phyloP scores from a whole-genome alignment of 2,113 vertebrate species.

The Rhea americana region DNA sequence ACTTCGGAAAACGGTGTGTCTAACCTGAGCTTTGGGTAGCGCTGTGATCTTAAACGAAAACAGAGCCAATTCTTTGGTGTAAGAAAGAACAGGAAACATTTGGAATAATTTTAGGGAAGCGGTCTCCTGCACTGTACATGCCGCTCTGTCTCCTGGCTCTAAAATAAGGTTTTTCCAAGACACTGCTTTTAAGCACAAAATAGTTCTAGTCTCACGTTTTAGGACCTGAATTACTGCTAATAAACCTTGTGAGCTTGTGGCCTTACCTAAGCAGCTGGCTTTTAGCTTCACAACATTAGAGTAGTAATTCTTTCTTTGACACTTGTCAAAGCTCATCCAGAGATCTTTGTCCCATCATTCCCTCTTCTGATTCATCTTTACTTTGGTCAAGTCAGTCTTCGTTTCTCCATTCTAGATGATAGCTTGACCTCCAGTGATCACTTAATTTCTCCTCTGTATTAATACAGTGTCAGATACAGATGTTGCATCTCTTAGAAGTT shows the following conservation, averaged over 20 bases:
- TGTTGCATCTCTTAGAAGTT: background rate
- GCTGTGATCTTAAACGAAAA: background rate
- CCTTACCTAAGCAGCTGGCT: background rate
- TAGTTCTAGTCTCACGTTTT: too few species aligned
- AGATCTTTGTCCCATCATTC: background rate
- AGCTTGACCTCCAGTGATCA: accelerated
- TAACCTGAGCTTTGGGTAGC: background rate
- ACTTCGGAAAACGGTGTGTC: background rate
- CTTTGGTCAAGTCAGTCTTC: background rate
- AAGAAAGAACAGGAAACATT: background rate
- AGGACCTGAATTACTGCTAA: background rate
- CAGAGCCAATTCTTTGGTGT: background rate
- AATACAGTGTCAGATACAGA: background rate
- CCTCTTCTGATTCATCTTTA: background rate
- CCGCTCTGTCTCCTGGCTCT: background rate
- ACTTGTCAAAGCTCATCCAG: background rate
- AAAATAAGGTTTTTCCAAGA: background rate
- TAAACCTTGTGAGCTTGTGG: background rate
- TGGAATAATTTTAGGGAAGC: background rate
- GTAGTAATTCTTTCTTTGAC: accelerated
- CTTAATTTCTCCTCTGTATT: background rate
- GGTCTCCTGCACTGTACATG: background rate
- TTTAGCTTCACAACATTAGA: background rate
- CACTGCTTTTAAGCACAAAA: background rate
- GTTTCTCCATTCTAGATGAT: background rate